Conservation (phyloP, 2,113 vertebrate genomes). For the Gavia stellata region DNA sequence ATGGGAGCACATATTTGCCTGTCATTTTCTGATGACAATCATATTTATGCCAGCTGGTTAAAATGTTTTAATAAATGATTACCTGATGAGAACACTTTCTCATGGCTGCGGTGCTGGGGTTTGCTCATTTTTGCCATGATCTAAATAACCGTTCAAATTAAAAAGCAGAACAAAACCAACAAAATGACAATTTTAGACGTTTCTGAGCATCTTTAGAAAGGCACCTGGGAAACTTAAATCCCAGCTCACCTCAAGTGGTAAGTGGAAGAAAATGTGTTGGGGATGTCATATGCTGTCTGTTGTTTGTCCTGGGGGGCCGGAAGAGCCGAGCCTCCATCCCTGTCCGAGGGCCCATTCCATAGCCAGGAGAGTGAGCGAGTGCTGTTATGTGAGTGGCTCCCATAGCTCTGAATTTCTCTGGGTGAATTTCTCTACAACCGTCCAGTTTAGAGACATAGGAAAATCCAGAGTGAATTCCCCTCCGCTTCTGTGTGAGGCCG, state of each 20-base stretch:
- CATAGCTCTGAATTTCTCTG: not conserved
- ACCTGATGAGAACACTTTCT: not conserved
- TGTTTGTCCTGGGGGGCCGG: not conserved
- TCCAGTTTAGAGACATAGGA: not conserved
- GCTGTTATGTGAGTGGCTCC: not conserved
- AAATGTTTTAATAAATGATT: constrained; percentile 24
- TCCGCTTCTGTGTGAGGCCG: not conserved
- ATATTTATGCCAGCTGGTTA: not conserved
- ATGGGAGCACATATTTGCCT: not conserved
- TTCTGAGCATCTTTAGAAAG: not conserved
- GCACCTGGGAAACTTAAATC: not conserved
- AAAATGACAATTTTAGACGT: not conserved
- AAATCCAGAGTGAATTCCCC: not conserved
- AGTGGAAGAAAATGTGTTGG: not conserved
- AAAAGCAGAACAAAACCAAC: not conserved
- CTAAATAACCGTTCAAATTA: not conserved
- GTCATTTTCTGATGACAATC: not conserved
- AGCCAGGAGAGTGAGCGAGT: not conserved
- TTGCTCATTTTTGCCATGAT: not conserved
- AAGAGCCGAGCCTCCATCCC: not conserved
- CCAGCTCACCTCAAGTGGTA: not conserved
- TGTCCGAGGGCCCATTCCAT: not conserved
- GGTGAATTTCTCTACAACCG: not conserved
- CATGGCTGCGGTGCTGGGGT: not conserved
- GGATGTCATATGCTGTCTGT: not conserved